phyloP scores from a whole-genome alignment of 2,113 vertebrate species.

The Vireo altiloquus region DNA sequence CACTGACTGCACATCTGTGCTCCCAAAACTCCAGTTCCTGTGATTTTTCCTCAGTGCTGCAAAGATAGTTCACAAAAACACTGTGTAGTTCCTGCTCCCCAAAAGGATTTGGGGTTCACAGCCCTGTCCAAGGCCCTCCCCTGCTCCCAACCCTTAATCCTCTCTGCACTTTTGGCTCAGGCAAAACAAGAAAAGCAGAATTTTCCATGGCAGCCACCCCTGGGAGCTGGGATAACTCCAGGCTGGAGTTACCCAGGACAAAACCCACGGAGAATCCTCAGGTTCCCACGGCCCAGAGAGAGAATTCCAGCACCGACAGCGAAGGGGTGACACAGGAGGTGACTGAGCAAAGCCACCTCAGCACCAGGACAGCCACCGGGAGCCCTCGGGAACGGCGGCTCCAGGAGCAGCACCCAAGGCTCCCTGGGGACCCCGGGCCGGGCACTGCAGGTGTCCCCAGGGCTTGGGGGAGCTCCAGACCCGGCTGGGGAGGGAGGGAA shows the following conservation, averaged over 20 bases:
- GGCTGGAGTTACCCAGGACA: neutral
- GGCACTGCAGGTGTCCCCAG: rapidly evolving
- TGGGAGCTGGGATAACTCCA: neutral
- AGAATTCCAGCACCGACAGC: neutral
- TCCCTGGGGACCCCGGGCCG: too few relatives aligned
- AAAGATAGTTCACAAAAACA: constrained; percentile 38
- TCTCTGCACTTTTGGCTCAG: neutral
- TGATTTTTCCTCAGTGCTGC: neutral
- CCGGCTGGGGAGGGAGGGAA: neutral
- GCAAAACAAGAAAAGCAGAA: neutral
- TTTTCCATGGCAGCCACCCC: neutral
- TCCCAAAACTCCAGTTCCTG: neutral
- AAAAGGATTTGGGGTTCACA: neutral
- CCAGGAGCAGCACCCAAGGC: too few relatives aligned
- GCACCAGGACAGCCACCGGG: rapidly evolving
- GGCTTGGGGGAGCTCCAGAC: neutral
- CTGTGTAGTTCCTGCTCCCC: neutral
- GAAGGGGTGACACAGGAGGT: rapidly evolving
- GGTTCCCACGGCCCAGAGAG: neutral
- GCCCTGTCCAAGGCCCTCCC: neutral
- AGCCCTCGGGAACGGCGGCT: neutral
- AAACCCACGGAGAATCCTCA: rapidly evolving
- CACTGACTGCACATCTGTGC: neutral
- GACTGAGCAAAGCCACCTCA: neutral
- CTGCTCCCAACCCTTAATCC: neutral